Evolutionary conservation across 2,797 vertebrate genomes (phyloP).

Genomic region (Acrossocheilus fasciatus): DNA sequence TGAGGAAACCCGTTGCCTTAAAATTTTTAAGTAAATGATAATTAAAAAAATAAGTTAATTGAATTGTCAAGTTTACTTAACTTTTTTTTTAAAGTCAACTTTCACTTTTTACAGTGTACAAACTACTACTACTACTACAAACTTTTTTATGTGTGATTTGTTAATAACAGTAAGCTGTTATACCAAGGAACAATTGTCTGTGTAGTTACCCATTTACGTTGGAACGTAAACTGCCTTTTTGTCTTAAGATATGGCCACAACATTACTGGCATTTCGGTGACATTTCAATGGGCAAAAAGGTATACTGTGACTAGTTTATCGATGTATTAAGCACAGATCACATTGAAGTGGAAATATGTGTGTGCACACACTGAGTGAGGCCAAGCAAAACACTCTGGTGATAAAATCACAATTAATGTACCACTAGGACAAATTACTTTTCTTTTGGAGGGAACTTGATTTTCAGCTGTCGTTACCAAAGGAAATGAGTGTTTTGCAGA

Average conservation of each 20-base stretch:
- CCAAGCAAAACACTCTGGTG: conserved; percentile 70
- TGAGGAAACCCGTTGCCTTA: too few species aligned
- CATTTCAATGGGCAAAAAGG: neutral
- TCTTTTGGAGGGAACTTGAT: conserved; percentile 38
- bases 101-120: neutral
- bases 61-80: too few species aligned
- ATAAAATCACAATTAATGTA: conserved; percentile 66
- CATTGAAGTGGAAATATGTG: conserved; percentile 7
- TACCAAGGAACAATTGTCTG: neutral
- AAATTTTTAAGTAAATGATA: too few species aligned
- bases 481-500: conserved; percentile 54
- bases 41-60: too few species aligned
- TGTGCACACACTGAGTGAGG: conserved; percentile 53
- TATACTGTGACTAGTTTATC: too few species aligned
- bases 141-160: neutral
- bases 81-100: too few species aligned
- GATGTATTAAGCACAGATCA: conserved; percentile 3
- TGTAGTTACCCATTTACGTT: neutral
- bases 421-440: conserved; percentile 61
- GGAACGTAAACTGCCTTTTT: too few species aligned
- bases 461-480: conserved; percentile 56
- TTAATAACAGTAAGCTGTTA: neutral
- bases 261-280: neutral
- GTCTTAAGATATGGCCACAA: neutral
- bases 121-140: neutral